Evolutionary conservation across 1,140 invertebrate genomes (phyloP), one percentile per base, ranked within the genome.

Genomic region (Triops longicaudatus): DNA sequence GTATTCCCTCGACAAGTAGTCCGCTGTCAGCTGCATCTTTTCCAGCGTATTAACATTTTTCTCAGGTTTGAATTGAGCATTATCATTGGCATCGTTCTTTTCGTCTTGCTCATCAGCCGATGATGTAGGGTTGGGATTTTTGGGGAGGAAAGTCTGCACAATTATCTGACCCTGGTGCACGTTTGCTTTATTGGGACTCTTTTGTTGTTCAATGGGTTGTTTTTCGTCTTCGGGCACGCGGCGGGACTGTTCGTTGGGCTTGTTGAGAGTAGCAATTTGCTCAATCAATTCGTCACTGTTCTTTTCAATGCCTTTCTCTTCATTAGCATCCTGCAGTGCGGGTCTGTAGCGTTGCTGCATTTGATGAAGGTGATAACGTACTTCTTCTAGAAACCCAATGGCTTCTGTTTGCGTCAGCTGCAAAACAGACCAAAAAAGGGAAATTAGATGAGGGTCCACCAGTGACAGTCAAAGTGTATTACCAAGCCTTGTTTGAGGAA

Each of bases 401-500:
- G 90, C 90, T 81, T 90, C 90, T 82, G 91, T 88, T 73, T 89
- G 86, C 1, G 86, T 85, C 85, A 91, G 89, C 90, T 91, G 80
- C 11, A 83, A 81, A 71, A 73, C 73, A 77, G 26, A n/a, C n/a
- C n/a, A n/a, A 37, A 77, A 78, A 26, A 37, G 27, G n/a, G 31
- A 17, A 43, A 74, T 77, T 27, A 22, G 42, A 27, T 14, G 11
- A 28, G 26, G 11, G 27, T 17, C 14, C 12, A 31, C n/a, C 42
- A 26, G n/a, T n/a, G 9, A 1, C 22, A 26, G 31, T 75, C 17
- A 41, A 26, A 17, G 10, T 7, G 84, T 85, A 63, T 84, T 84
- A 92, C 91, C 86, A 91, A 81, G 79, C 90, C 90, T 78, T 90
- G 89, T 80, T 90, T 87, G 4, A 92, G 85, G 77, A 91, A 89